Base-by-base conservation (phyloP, 2,888 invertebrate genomes). In the Nineta flava region DNA sequence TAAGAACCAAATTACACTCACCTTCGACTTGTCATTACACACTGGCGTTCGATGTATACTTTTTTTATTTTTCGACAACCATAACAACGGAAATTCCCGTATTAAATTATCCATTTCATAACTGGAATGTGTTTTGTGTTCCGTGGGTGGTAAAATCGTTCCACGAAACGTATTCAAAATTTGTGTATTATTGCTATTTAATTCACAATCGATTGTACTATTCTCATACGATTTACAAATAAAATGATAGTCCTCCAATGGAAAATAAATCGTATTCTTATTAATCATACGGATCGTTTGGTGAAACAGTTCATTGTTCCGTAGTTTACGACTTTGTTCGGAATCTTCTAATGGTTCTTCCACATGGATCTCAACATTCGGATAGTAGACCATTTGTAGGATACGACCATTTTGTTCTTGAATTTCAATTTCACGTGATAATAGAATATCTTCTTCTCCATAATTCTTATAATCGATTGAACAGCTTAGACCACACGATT, bases 401-500 rank as follows among this genome's bases (percentile, higher is more conserved):
- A 64, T 61, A 31, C 69, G 63, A 5, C 65, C 61, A 53, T 75
- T 73, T 45, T 69, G 69, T 17, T 64, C 21, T 9, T 13, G 13
- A 3, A 26, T 13, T 26, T 44, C 26, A 12, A 44, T 21, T 44
- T 21, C 19, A 21, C 26, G 19, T 21, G 44, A 19, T 12, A 13
- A 5, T 21, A 44, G 13, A 21, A 44, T 44, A n/a, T 13, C 13
- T 3, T 19, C 32, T 31, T 46, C 15, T 17, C 12, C 6, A 26
- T 13, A 13, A 4, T 21, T 13, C 2, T 44, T 26, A 7, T 26
- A 26, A 9, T 19, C 17, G 12, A 21, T 64, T 48, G 74, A 70
- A 59, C 81, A 81, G 49, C 73, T 62, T 58, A 78, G 78, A 16
- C 81, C 80, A 60, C 77, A 77, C 15, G 76, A 70, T 54, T 70